A percentile compares a stretch with the other conserved stretches of the same genome.
phyloP scores from a whole-genome alignment of 2,113 vertebrate genomes.

The Dolichallabes microphthalmus region DNA sequence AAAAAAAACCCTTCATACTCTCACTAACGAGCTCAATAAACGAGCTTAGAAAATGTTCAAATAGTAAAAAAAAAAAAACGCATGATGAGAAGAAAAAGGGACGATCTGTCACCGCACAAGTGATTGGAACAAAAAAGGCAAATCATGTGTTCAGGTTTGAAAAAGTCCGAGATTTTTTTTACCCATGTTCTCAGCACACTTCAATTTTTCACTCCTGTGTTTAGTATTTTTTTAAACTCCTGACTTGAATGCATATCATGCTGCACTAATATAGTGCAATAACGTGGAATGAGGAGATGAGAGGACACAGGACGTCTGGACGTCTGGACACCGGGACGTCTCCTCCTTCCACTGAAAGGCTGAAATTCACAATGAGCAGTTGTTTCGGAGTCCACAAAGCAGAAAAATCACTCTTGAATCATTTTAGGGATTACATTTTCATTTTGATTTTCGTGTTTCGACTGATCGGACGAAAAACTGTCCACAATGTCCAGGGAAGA shows the following conservation, averaged over 20 bases:
- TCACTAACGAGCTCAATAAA: neutral
- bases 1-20: neutral
- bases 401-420: neutral
- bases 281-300: constrained; percentile 81
- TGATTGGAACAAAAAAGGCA: neutral
- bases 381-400: neutral
- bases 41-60: neutral
- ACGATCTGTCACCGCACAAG: neutral
- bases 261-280: constrained; percentile 99
- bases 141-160: constrained; percentile 20
- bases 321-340: constrained; percentile 30
- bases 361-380: constrained; percentile 55
- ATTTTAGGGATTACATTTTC: neutral
- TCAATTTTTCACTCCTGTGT: neutral
- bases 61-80: neutral
- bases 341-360: constrained; percentile 74
- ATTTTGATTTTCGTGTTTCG: constrained; percentile 26
- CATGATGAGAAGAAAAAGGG: neutral
- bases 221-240: constrained; percentile 70
- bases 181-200: neutral
- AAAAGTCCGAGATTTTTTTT: neutral
- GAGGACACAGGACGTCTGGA: constrained; percentile 70
- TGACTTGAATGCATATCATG: constrained; percentile 91
- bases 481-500: constrained; percentile 36
- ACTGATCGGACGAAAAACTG: neutral